A percentile compares a stretch with the other conserved stretches of the same genome.
phyloP scores from a whole-genome alignment of 2,113 vertebrate genomes.

The Clarias macrocephalus region DNA sequence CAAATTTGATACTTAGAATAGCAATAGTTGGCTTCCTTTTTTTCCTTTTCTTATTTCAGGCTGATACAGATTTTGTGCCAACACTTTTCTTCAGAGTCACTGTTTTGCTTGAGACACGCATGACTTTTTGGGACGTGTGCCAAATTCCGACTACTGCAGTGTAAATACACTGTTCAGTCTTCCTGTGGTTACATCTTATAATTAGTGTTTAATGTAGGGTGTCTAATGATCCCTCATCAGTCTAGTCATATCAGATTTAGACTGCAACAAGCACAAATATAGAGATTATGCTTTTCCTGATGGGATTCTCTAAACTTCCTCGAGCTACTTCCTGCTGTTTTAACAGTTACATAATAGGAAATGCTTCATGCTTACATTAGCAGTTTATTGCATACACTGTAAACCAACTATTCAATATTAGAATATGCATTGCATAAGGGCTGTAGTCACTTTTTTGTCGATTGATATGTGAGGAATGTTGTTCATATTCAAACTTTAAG shows the following conservation, averaged over 20 bases:
- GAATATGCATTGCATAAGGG: not conserved
- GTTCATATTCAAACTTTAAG: not conserved
- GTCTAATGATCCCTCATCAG: constrained; percentile 26
- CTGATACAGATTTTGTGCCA: constrained; percentile 2
- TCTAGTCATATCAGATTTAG: constrained; percentile 21
- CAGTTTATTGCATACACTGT: constrained; percentile 14
- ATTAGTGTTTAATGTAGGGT: constrained; percentile 22
- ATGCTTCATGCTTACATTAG: not conserved
- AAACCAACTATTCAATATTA: not conserved
- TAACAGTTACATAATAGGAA: constrained; percentile 14
- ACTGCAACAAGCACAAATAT: constrained; percentile 22
- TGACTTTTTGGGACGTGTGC: not conserved
- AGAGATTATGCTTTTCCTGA: constrained; percentile 33
- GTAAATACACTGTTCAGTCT: constrained; percentile 42
- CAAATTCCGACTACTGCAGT: not conserved
- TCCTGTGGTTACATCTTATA: constrained; percentile 37
- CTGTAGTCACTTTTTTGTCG: not conserved
- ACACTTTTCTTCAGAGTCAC: constrained; percentile 11
- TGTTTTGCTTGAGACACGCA: constrained; percentile 27
- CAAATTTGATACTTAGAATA: constrained; percentile 1
- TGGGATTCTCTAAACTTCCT: not conserved
- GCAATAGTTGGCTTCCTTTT: not conserved
- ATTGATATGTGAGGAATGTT: not conserved
- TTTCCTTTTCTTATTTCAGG: constrained; percentile 17
- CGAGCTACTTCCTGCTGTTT: constrained; percentile 18